Base-by-base conservation (phyloP, 2,888 invertebrate genomes). In the Calameuta idolon region DNA sequence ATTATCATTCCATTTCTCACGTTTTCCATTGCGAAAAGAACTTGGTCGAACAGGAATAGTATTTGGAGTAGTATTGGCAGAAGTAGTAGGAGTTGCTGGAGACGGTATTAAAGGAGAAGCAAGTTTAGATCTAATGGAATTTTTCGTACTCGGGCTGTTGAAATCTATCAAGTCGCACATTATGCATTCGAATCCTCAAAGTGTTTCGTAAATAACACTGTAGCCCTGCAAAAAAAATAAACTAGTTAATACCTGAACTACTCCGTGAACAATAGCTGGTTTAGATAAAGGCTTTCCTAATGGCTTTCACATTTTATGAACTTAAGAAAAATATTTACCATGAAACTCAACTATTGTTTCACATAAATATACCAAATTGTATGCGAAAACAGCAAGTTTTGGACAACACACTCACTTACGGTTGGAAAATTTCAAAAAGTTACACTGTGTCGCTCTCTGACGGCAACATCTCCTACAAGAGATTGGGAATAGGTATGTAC, bases 151-250 rank as follows among this genome's bases (percentile, higher is more conserved):
- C 5, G 90, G 87, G 76, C 88, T 89, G 12, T 85, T 86, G 30
- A 90, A 84, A 81, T 90, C 88, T 78, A 90, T 90, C 71, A 90
- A 81, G 79, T 90, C 90, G 73, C 88, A 86, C 90, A 90, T 90
- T 69, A 40, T 37, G n/a, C 76, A 30, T 69, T 77, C 34, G 34
- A 11, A 23, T 12, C 34, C 11, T 75, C 31, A 74, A 31, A 11
- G 71, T 31, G 5, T 71, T 34, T 71, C 15, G 34, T 15, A 9
- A 71, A 31, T 71, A 31, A 15, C 34, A 71, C 31, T 33, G 33
- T 71, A 12, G 12, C 31, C 31, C 71, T 71, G 34, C 12, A 71
- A 71, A 71, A 69, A 71, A 71, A 71, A 69, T 31, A 69, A 33
- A 12, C 31, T 30, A 31, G 30, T 55, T 55, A 55, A 55, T 55